phyloP scores from a whole-genome alignment of 2,797 vertebrate species.

The Oceanodroma leucorhoa region DNA sequence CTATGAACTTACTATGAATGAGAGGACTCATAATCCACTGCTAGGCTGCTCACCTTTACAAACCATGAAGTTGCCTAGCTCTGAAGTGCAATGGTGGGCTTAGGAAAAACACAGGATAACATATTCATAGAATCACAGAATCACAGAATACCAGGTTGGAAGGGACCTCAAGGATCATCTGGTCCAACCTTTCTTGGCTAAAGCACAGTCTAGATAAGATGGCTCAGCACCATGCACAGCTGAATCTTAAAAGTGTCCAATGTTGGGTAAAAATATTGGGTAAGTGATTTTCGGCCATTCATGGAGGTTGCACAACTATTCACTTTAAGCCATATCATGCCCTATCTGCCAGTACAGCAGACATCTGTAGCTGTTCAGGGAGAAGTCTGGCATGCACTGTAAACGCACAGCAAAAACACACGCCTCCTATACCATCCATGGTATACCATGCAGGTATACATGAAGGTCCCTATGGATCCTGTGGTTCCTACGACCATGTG shows the following conservation, averaged over 20 bases:
- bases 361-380: background rate
- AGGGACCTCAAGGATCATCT: background rate
- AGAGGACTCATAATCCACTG: background rate
- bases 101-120: background rate
- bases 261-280: background rate
- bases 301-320: background rate
- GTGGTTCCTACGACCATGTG: too few relatives aligned
- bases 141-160: background rate
- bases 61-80: background rate
- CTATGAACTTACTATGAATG: background rate
- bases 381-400: background rate
- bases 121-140: background rate
- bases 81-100: background rate
- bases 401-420: background rate
- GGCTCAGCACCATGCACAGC: background rate
- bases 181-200: background rate
- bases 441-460: too few relatives aligned
- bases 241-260: background rate
- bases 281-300: background rate
- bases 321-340: background rate
- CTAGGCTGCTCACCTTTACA: background rate
- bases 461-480: background rate
- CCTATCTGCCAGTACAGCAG: background rate
- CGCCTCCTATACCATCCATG: background rate
- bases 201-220: background rate